phyloP scores from a whole-genome alignment of 2,113 vertebrate genomes.

The Apeltes quadracus region DNA sequence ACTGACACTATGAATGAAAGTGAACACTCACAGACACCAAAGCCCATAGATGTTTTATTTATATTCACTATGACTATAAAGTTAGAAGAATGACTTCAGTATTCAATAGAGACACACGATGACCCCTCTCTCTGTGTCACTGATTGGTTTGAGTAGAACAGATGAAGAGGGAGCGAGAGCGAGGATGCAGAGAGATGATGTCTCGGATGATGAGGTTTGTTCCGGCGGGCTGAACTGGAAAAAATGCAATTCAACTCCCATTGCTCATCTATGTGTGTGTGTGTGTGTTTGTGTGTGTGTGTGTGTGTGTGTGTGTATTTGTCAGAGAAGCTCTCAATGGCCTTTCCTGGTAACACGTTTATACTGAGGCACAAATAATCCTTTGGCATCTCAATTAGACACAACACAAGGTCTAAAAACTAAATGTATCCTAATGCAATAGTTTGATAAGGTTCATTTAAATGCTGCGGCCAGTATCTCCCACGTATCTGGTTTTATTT shows the following conservation, averaged over 20 bases:
- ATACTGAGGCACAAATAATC: neutral
- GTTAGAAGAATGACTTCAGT: conserved; percentile 21
- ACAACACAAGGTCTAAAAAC: neutral
- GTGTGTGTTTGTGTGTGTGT: neutral
- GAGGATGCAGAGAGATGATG: conserved; percentile 22
- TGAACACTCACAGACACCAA: neutral
- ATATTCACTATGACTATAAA: conserved; percentile 5
- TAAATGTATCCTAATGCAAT: neutral
- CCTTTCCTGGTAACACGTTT: no score
- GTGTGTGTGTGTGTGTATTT: neutral
- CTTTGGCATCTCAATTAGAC: neutral
- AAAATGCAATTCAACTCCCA: conserved; percentile 42
- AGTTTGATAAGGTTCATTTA: neutral
- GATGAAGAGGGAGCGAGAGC: conserved; percentile 22
- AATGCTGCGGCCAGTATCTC: neutral
- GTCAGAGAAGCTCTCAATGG: neutral
- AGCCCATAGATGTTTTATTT: neutral
- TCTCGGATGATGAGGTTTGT: conserved; percentile 45
- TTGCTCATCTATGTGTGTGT: conserved; percentile 23
- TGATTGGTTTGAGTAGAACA: conserved; percentile 32
- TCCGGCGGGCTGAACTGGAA: conserved; percentile 34
- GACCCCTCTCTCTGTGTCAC: conserved; percentile 40
- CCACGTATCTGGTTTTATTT: neutral
- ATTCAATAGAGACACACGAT: conserved; percentile 31
- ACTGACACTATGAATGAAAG: neutral